phyloP scores from a whole-genome alignment of 23 tunicate species.

The Corella eumyota region DNA sequence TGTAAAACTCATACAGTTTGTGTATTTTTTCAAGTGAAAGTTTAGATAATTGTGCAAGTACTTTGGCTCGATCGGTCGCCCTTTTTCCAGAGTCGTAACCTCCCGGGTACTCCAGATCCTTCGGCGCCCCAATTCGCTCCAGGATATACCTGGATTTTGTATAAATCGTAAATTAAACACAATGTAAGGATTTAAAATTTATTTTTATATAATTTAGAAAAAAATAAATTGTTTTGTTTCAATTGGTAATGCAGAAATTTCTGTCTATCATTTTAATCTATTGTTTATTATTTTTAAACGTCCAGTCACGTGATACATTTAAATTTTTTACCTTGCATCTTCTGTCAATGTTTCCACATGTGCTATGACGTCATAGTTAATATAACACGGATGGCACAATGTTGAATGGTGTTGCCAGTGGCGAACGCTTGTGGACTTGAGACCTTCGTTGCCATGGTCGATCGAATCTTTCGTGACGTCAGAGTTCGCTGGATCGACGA shows the following conservation, averaged over 20 bases:
- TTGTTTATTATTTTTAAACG: no score
- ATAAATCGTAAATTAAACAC: neutral
- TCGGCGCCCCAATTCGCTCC: conserved; percentile 22
- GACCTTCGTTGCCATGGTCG: conserved; percentile 10
- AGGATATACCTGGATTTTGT: conserved; percentile 10
- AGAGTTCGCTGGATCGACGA: conserved; percentile 20
- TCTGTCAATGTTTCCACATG: conserved; percentile 44
- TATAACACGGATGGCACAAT: conserved; percentile 28
- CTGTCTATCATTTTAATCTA: no score
- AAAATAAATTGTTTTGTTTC: no score
- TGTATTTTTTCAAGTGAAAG: conserved; percentile 3
- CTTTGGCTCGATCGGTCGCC: neutral
- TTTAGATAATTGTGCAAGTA: neutral
- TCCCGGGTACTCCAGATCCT: conserved; percentile 14
- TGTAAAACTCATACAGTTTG: conserved; percentile 16
- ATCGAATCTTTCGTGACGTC: conserved; percentile 25
- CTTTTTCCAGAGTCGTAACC: conserved; percentile 29
- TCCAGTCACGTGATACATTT: neutral
- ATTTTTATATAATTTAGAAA: no score
- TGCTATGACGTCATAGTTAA: conserved; percentile 41
- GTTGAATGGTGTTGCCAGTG: conserved; percentile 21
- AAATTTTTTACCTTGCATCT: conserved; percentile 21
- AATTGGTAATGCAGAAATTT: no score
- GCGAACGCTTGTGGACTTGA: conserved; percentile 19
- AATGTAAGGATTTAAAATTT: no score